phyloP scores from a whole-genome alignment of 2,888 invertebrate genomes.

The Nomada hirtipes region DNA sequence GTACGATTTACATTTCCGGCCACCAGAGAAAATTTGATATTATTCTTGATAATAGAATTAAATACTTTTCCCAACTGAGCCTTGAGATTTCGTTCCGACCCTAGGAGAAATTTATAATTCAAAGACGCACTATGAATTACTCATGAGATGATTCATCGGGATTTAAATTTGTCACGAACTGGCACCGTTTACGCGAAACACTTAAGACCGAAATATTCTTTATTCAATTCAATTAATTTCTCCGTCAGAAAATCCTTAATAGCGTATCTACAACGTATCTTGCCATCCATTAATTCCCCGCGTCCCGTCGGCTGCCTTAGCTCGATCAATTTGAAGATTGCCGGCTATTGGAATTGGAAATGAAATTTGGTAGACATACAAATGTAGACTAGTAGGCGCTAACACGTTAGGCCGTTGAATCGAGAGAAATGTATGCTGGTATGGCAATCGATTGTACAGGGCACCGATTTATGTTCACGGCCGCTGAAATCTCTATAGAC shows the following conservation, averaged over 20 bases:
- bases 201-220: not conserved
- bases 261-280: not conserved
- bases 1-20: not conserved
- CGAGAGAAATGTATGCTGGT: conserved; percentile 53
- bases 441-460: conserved; percentile 57
- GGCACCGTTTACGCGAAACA: not conserved
- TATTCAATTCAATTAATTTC: not conserved
- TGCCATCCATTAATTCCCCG: conserved; percentile 4
- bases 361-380: conserved; percentile 77
- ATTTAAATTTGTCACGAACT: conserved; percentile 1
- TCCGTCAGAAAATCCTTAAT: conserved; percentile 27
- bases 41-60: not conserved
- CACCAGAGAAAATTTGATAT: not conserved
- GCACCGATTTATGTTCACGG: conserved; percentile 61
- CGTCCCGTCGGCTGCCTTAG: conserved; percentile 23
- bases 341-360: conserved; percentile 77
- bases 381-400: conserved; percentile 54
- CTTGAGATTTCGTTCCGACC: not conserved
- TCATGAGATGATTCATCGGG: no score
- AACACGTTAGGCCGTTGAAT: conserved; percentile 53
- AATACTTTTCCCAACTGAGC: not conserved
- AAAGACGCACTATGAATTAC: not conserved
- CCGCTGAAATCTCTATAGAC: conserved; percentile 30
- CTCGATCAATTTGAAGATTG: conserved; percentile 76
- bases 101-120: conserved; percentile 11